Base-by-base conservation (phyloP, 2,888 invertebrate genomes). In the Hybos culiciformis region DNA sequence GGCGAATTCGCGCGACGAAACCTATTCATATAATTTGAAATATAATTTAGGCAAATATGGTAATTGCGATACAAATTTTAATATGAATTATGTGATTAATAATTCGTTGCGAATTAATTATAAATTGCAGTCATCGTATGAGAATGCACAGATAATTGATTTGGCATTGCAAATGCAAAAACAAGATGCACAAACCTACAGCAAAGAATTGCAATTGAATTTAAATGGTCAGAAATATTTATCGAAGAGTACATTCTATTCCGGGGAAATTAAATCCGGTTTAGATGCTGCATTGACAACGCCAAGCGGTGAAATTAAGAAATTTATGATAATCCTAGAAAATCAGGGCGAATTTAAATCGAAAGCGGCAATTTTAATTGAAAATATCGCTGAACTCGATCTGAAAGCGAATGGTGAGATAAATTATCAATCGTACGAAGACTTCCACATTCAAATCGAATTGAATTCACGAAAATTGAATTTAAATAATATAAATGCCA, bases 381-480 rank as follows among this genome's bases (percentile, higher is more conserved):
- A 69, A 32, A 73, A 76, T 51, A 52, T 75, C 15, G 62, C 60
- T 2, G 70, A 75, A 38, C 64, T 79, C 46, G 63, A 68, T 41
- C 57, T 77, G 0, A 73, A 77, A 46, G 65, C 71, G 1, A 66
- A 62, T 29, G 56, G 71, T 1, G 76, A 78, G 43, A 70, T 70
- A 1, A 73, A 71, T 40, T 59, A 78, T 2, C 68, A 69, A 17
- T 73, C 70, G 42, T 66, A 77, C 18, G 81, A 86, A 48, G 74
- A 81, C 52, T 77, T 85, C 44, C 62, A 67, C 41, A 56, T 85
- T 24, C 73, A 75, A 47, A 55, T 73, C 1, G 69, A 73, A 47
- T 70, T 76, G 12, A 74, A 82, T 60, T 78, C 78, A 2, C 74
- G 75, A 5, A 73, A 73, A 50, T 57, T 84, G 2, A 73, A 78